Conservation (phyloP, 2,888 invertebrate genomes). For the Phortica magna region DNA sequence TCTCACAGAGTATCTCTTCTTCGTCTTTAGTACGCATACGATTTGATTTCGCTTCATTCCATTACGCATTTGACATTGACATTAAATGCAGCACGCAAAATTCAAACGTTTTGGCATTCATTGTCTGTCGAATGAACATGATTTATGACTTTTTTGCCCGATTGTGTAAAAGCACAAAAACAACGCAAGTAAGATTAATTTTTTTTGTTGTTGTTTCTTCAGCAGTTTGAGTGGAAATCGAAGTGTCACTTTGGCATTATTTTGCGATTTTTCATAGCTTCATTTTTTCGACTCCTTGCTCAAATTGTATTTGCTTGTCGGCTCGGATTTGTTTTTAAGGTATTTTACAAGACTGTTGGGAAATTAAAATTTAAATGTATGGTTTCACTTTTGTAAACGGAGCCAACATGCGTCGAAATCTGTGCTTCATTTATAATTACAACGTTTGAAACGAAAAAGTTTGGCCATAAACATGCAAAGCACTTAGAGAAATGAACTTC, state of each 20-base stretch:
- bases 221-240: conserved; percentile 5
- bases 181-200: background rate
- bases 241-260: conserved; percentile 33
- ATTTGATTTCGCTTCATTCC: background rate
- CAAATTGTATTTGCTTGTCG: background rate
- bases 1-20: too few relatives aligned
- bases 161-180: background rate
- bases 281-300: background rate
- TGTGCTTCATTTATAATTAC: too few relatives aligned
- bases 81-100: conserved; percentile 33
- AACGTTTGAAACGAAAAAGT: too few relatives aligned
- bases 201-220: background rate
- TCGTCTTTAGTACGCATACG: background rate
- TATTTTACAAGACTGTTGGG: background rate
- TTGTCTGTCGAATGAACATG: conserved; percentile 40
- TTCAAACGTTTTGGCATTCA: conserved; percentile 15
- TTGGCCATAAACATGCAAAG: too few relatives aligned
- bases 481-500: too few relatives aligned
- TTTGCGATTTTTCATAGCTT: conserved; percentile 26
- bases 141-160: conserved; percentile 36
- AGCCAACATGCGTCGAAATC: too few relatives aligned
- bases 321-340: background rate
- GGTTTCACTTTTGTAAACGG: background rate
- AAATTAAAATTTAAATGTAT: background rate
- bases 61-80: conserved; percentile 26